phyloP scores from a whole-genome alignment of 2,797 vertebrate genomes.

The Gephyroberyx darwinii region DNA sequence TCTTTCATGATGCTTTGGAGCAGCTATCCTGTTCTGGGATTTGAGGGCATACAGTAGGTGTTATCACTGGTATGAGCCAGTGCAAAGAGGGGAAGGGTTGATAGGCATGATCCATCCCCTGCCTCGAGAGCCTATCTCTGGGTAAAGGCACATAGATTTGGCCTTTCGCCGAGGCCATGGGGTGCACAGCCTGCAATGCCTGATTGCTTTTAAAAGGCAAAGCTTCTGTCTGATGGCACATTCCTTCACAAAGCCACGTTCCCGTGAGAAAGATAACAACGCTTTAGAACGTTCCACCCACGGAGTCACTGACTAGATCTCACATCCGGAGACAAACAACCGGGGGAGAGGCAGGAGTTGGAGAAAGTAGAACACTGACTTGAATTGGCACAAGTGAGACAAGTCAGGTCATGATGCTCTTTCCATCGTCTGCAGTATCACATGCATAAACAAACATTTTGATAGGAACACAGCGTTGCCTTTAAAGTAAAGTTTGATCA shows the following conservation, averaged over 20 bases:
- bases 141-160: constrained; percentile 72
- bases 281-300: constrained; percentile 45
- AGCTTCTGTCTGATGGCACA: constrained; percentile 65
- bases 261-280: constrained; percentile 55
- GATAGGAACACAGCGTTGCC: not conserved
- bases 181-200: constrained; percentile 61
- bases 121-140: constrained; percentile 72
- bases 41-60: constrained; percentile 63
- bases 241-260: constrained; percentile 66
- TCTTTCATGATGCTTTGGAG: constrained; percentile 63
- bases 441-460: constrained; percentile 35
- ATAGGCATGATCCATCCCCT: constrained; percentile 66
- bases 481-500: constrained; percentile 10
- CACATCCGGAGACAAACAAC: constrained; percentile 53
- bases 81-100: constrained; percentile 36
- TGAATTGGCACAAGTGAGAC: constrained; percentile 32
- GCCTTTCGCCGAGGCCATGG: constrained; percentile 72
- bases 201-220: constrained; percentile 73
- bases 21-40: constrained; percentile 51
- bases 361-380: constrained; percentile 24
- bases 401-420: constrained; percentile 22
- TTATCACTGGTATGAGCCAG: constrained; percentile 67
- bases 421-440: not conserved
- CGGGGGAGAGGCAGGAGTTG: constrained; percentile 15
- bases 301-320: constrained; percentile 50